phyloP scores from a whole-genome alignment of 2,888 invertebrate species.

The Brenthis daphne region DNA sequence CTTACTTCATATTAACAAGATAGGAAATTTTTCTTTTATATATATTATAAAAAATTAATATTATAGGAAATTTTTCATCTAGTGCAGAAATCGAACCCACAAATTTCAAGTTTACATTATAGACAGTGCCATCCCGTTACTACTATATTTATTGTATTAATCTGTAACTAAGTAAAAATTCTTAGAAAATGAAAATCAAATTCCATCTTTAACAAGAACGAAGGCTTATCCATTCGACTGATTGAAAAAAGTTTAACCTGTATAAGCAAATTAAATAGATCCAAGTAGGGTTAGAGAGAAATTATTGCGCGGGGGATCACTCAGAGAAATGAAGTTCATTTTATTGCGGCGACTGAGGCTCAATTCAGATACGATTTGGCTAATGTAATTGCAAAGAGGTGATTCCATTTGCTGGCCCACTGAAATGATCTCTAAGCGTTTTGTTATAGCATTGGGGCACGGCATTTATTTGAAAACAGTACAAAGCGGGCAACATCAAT shows the following conservation, averaged over 20 bases:
- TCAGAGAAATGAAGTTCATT: constrained; percentile 69
- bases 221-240: constrained; percentile 15
- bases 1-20: too few relatives aligned
- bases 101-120: neutral
- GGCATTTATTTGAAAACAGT: constrained; percentile 13
- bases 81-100: too few relatives aligned
- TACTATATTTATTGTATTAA: too few relatives aligned
- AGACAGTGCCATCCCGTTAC: neutral
- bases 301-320: constrained; percentile 47
- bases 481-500: constrained; percentile 10
- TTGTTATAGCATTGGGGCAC: constrained; percentile 30
- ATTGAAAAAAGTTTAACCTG: constrained; percentile 19
- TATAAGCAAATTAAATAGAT: constrained; percentile 28
- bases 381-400: constrained; percentile 70
- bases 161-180: too few relatives aligned
- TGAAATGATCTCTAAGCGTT: constrained; percentile 38
- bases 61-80: too few relatives aligned
- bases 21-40: too few relatives aligned
- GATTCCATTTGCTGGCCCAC: constrained; percentile 52
- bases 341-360: constrained; percentile 62
- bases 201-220: neutral
- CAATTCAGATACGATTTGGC: constrained; percentile 70
- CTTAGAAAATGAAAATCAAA: neutral
- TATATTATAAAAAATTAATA: too few relatives aligned
- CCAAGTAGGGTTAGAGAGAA: constrained; percentile 28